A percentile compares a stretch with the other conserved stretches of the same genome.
Evolutionary conservation across 2,113 vertebrate genomes (phyloP).

Genomic region (Otus sunia): DNA sequence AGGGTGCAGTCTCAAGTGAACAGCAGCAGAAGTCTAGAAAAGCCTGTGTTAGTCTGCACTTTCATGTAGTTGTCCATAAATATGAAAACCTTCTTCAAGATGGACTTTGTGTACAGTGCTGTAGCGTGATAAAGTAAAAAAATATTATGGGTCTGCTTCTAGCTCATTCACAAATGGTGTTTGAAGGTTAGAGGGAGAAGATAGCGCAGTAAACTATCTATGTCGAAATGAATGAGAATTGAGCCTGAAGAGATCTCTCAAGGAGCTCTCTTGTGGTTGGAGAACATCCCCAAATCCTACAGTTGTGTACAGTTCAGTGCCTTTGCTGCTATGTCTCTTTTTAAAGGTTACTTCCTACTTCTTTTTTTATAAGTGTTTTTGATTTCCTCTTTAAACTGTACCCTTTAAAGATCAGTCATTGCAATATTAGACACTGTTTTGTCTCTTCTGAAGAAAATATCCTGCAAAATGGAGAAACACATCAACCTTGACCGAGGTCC

Average conservation of each 20-base stretch:
- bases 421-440: constrained; percentile 78
- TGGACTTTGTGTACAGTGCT: not conserved
- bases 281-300: not conserved
- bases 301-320: not conserved
- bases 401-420: constrained; percentile 38
- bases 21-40: not conserved
- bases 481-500: constrained; percentile 83
- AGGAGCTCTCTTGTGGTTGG: not conserved
- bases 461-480: constrained; percentile 79
- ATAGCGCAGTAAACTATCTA: not conserved
- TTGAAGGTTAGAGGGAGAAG: not conserved
- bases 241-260: not conserved
- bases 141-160: not conserved
- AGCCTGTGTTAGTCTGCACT: rapidly evolving
- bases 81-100: not conserved
- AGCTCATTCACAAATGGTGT: not conserved
- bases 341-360: constrained; percentile 20
- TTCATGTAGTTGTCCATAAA: not conserved
- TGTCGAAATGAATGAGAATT: not conserved
- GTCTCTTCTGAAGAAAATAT: constrained; percentile 82
- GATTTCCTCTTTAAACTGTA: constrained; percentile 42
- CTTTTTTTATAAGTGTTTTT: not conserved
- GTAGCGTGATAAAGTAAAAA: not conserved
- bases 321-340: not conserved
- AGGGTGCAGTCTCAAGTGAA: not conserved